Base-by-base conservation (phyloP, 2,797 vertebrate species). In the Scomberomorus guttatus region DNA sequence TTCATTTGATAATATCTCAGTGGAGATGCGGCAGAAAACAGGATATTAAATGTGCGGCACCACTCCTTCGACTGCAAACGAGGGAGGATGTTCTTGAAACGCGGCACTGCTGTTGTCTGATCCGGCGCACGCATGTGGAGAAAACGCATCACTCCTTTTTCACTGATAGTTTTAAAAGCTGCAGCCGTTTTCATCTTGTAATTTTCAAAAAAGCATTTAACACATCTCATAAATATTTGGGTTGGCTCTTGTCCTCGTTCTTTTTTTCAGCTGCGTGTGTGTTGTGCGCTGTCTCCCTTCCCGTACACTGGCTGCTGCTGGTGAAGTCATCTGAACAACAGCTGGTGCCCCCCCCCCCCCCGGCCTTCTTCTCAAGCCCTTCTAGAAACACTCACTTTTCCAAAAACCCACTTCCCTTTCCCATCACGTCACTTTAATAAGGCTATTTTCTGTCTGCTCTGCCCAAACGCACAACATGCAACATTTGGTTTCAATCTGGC, bases 161-260 rank as follows among this genome's bases (percentile, higher is more conserved):
- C 63, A 48, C 27, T 71, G 32, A 24, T 9, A 0, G 37, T 82
- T 69, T 79, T 56, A 72, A 72, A 69, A 58, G 63, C 77, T 61
- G 78, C 63, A 81, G 71, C 79, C 67, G 80, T 81, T 79, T 67
- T 76, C 34, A 0, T 75, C 64, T 57, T 77, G 58, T 69, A 17
- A 70, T 77, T 84, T 87, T 81, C 76, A 64, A 75, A 86, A 76
- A 51, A 62, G 79, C 44, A 70, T 84, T 83, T 86, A 82, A 70
- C 74, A 70, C 51, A 51, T 75, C 87, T 90, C 86, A 88, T 93
- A 91, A 94, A 94, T 93, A 94, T 94, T 93, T 92, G 85, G 84
- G 48, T 91, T 91, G 79, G 88, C 90, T 85, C 2, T 17, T 72
- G 71, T 72, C 79, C 77, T 83, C 14, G 1, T 76, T 81, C 59